Evolutionary conservation across 2,888 invertebrate genomes (phyloP).

Genomic region (Tetramorium bicarinatum): DNA sequence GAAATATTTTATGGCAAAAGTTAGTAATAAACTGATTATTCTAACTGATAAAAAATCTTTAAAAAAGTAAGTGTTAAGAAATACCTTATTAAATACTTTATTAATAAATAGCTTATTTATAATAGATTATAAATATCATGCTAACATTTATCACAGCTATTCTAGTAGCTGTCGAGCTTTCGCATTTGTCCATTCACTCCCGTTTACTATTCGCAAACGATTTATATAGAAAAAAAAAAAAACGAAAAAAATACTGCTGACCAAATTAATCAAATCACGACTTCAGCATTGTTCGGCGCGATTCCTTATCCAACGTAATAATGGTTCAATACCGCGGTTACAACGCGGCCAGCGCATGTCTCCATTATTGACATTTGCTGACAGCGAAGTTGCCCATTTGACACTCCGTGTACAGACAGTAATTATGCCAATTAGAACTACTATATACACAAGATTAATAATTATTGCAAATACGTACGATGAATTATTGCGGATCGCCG

Average conservation of each 20-base stretch:
- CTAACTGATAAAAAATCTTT: not conserved
- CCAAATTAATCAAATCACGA: conserved; percentile 32
- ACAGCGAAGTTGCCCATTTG: conserved; percentile 31
- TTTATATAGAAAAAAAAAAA: not conserved
- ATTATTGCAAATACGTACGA: conserved; percentile 43
- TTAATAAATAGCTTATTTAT: not conserved
- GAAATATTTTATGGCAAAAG: not conserved
- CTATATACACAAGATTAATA: conserved; percentile 11
- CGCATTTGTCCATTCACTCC: not conserved
- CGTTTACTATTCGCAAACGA: not conserved
- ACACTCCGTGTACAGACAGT: conserved; percentile 30
- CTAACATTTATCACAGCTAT: not conserved
- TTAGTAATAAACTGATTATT: not conserved
- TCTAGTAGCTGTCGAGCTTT: conserved; percentile 10
- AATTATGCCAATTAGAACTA: conserved; percentile 48
- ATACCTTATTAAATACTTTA: not conserved
- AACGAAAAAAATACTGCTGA: not conserved
- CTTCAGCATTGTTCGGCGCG: conserved; percentile 23
- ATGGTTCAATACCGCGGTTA: conserved; percentile 29
- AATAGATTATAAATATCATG: conserved; percentile 1
- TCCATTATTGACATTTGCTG: conserved; percentile 48
- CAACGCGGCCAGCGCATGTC: conserved; percentile 28
- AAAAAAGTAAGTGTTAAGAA: no score
- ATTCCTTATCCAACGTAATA: conserved; percentile 35
- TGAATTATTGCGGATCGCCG: not conserved